A percentile compares a stretch with the other conserved stretches of the same genome.
These are phyloP conservation scores for Sylvilagus floridanus DNA, from an alignment of 2,797 vertebrate genomes.

Conservation along the genomic window DNA sequence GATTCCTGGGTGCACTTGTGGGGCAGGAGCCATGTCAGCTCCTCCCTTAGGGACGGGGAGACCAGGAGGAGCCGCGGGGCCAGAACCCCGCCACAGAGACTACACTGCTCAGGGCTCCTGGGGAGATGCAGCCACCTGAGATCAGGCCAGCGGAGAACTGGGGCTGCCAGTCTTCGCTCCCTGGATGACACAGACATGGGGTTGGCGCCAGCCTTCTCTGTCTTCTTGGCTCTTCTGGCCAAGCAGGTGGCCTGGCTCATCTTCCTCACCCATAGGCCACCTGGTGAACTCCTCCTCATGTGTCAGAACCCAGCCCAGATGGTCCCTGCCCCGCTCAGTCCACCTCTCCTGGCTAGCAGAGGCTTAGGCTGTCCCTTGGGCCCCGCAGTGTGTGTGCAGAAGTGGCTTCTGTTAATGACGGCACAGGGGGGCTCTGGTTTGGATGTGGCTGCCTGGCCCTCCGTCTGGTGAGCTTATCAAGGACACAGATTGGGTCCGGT, in stretches of 20 bases:
- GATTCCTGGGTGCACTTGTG: accelerated
- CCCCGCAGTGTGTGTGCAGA: background rate
- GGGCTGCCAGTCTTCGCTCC: background rate
- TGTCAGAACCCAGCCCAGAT: background rate
- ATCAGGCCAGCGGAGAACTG: background rate
- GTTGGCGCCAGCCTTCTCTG: background rate
- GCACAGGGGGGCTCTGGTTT: background rate
- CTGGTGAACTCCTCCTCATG: background rate
- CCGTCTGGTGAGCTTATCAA: background rate
- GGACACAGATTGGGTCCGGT: background rate
- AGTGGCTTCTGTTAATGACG: background rate
- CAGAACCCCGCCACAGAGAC: too few species aligned
- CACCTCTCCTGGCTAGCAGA: background rate
- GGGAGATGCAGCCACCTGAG: background rate
- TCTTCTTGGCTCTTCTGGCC: background rate
- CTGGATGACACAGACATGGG: background rate
- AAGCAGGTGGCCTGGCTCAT: background rate
- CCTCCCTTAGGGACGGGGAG: background rate
- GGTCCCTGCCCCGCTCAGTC: background rate
- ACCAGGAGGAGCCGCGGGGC: background rate
- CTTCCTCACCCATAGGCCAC: background rate
- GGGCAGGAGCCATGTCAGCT: accelerated
- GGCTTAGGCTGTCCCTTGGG: background rate
- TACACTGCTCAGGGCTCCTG: too few species aligned
- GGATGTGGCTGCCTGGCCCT: background rate